Base-by-base conservation (phyloP, 1,140 invertebrate genomes). In the Neodiprion lecontei region DNA sequence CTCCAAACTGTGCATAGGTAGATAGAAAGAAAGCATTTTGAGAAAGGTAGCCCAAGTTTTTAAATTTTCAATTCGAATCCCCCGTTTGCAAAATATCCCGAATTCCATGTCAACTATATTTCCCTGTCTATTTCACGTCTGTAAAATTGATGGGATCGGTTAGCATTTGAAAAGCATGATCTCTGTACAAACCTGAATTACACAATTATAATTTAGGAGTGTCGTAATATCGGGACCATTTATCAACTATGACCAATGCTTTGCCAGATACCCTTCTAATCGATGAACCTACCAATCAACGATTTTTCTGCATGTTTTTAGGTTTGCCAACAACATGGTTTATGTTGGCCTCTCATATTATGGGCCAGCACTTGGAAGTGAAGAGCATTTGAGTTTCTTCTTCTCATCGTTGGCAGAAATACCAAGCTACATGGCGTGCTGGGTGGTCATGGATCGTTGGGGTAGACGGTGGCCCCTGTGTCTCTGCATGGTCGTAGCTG, bases 311-410 rank as follows among this genome's bases (percentile, higher is more conserved):
- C n/a, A 50, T 75, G 73, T 70, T 75, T 79, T 71, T 69, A 89
- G 92, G 92, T 92, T 92, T 79, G 90, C 91, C 14, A 92, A 91
- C 80, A 90, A 96, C 79, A 96, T 95, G 86, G 95, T 96, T 7
- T 97, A 96, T 78, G 93, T 97, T 9, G 96, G 95, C 0, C 85
- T 96, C 67, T 96, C 94, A 76, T 96, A 96, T 81, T 97, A 97
- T 78, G 95, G 95, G 0, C 95, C 95, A 12, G 92, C 95, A 9
- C 89, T 97, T 17, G 95, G 95, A 28, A 94, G 89, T 77, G 94
- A 96, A 85, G 93, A 96, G 79, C 96, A 96, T 84, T 89, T 97
- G 75, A 96, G 95, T 81, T 97, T 97, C 83, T 92, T 96, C 70
- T 89, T 96, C 23, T 95, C 95, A 17, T 95, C 94, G 0, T 89